Percentiles rank a stretch among this genome's conserved stretches.
phyloP scores from a whole-genome alignment of 2,888 invertebrate genomes.

The Heliconius sara region DNA sequence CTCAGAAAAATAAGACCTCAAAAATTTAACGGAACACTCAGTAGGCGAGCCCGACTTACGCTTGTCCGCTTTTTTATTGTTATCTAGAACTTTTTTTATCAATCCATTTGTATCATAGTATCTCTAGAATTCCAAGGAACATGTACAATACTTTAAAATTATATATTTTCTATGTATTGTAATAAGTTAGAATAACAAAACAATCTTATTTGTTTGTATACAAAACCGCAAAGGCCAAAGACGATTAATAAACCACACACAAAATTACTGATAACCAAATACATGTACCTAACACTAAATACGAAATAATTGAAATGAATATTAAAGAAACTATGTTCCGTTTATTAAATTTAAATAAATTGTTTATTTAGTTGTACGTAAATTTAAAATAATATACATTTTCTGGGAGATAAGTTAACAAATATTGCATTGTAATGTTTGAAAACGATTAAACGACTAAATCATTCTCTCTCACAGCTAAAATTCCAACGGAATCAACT shows the following conservation, averaged over 20 bases:
- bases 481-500: neutral
- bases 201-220: neutral
- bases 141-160: no score
- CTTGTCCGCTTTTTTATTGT: neutral
- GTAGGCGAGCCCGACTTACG: no score
- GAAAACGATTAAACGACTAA: neutral
- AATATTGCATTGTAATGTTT: neutral
- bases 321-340: neutral
- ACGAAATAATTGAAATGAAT: neutral
- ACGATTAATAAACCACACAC: neutral
- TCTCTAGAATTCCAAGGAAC: no score
- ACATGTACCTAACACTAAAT: neutral
- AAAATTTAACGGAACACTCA: no score
- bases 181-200: neutral
- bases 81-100: no score
- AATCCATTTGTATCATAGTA: no score
- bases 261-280: neutral
- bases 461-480: neutral
- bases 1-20: no score
- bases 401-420: no score
- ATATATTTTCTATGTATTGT: neutral
- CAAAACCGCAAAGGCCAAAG: neutral
- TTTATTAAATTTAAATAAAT: neutral
- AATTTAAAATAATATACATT: neutral
- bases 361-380: neutral